Conservation (phyloP, 2,888 invertebrate species). For the Lochmaea capreae region DNA sequence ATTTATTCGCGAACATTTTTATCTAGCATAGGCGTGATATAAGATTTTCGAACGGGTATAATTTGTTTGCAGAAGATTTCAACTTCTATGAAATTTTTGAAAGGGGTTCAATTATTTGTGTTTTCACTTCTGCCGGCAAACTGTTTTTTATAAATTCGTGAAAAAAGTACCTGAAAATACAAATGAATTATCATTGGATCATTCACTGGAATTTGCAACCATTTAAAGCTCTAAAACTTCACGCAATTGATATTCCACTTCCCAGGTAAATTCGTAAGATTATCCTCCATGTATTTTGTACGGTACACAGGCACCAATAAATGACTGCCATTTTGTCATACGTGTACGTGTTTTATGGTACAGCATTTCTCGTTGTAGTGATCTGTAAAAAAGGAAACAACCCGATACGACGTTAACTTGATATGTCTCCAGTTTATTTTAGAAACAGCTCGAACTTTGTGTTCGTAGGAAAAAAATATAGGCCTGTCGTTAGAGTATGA, state of each 20-base stretch:
- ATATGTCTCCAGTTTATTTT: slow-evolving; percentile 26
- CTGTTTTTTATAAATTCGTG: too few relatives aligned
- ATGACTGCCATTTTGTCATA: slow-evolving; percentile 24
- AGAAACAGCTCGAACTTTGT: slow-evolving; percentile 18
- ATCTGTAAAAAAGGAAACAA: slow-evolving; percentile 23
- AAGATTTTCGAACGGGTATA: too few relatives aligned
- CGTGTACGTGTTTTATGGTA: slow-evolving; percentile 19
- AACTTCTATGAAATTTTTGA: too few relatives aligned
- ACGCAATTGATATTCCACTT: neutral
- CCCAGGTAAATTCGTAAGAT: neutral
- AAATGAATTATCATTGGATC: neutral
- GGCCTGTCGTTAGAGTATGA: neutral
- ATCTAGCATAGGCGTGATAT: too few relatives aligned
- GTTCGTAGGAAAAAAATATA: neutral
- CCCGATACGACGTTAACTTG: slow-evolving; percentile 19
- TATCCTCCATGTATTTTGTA: neutral
- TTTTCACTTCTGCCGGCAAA: too few relatives aligned
- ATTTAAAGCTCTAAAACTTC: neutral
- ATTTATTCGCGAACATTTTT: too few relatives aligned
- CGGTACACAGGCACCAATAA: slow-evolving; percentile 17
- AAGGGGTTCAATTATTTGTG: too few relatives aligned
- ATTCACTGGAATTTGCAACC: neutral
- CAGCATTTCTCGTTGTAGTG: slow-evolving; percentile 14
- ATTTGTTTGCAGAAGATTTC: too few relatives aligned
- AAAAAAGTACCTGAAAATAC: too few relatives aligned